Percentiles rank a stretch among this genome's conserved stretches.
phyloP scores from a whole-genome alignment of 2,113 vertebrate genomes.

The Ailuropoda melanoleuca region DNA sequence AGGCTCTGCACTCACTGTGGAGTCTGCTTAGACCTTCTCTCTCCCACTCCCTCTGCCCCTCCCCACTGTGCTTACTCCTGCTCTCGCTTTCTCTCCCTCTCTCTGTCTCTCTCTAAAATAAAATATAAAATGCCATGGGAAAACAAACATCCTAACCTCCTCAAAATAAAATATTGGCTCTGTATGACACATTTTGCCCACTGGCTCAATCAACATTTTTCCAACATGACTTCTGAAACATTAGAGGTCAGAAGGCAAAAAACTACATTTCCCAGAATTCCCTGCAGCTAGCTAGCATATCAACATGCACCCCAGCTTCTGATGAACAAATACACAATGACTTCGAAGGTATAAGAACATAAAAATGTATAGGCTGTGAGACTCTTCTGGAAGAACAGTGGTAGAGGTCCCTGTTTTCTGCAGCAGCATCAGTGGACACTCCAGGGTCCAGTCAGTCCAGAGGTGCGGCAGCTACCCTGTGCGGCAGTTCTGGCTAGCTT shows the following conservation, averaged over 20 bases:
- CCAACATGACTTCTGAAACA: not conserved
- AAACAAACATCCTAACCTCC: not conserved
- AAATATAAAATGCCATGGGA: not conserved
- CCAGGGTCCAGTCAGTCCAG: not conserved
- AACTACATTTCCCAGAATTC: conserved; percentile 31
- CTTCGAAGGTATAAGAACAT: not conserved
- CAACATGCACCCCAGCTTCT: not conserved
- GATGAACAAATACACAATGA: not conserved
- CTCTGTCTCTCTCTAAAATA: not conserved
- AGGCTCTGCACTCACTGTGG: not conserved
- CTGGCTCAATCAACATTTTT: rapidly evolving
- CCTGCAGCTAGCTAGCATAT: not conserved
- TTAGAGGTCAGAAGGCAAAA: not conserved
- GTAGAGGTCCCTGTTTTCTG: not conserved
- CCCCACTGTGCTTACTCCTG: not conserved
- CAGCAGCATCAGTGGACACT: not conserved
- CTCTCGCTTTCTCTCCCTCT: too few species aligned
- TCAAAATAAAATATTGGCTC: not conserved
- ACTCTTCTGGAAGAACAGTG: not conserved
- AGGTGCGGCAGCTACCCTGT: not conserved
- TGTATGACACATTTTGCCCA: not conserved
- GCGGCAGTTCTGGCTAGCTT: not conserved
- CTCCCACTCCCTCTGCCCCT: not conserved
- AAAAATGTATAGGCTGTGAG: not conserved
- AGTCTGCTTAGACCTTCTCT: not conserved